Base-by-base conservation (phyloP, 2,797 vertebrate genomes). In the Sebastes elongatus region DNA sequence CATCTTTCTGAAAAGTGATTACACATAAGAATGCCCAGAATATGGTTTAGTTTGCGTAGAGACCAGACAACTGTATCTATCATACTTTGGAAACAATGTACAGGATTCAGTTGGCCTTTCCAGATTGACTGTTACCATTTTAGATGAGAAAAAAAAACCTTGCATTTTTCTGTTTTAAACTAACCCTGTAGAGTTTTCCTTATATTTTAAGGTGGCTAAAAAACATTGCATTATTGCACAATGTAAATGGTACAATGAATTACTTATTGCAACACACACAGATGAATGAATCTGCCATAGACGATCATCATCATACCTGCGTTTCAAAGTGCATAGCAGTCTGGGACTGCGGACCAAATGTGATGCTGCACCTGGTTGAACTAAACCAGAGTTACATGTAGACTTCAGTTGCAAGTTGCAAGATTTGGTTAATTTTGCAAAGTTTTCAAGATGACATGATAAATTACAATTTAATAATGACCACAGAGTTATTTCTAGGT, bases 321-420 rank as follows among this genome's bases (percentile, higher is more conserved):
- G 75, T 82, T 73, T 78, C 73, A 81, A 90, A 90, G 81, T 87
- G 86, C 81, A 78, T 16, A 74, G 67, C 62, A 80, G 60, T 57
- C 53, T 49, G 53, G 23, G 57, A 79, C 61, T n/a, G 55, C 38
- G 53, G 71, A 49, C 64, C 20, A 30, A 35, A 57, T 68, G 72
- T 60, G 52, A 70, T n/a, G 33, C 14, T 65, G 57, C 46, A 53
- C 30, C 74, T 46, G 42, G 42, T 27, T 28, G 5, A 59, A 61
- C 35, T 10, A 42, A 52, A 80, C 6, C 33, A 23, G 10, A 52
- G 2, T 27, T 33, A 62, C 83, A 53, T 16, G 2, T 28, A 27
- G 35, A 65, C 32, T 70, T 76, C 20, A 25, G 7, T 6, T 62
- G 8, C 33, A 67, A 55, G 4, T 69, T 76, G 72, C 10, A 69